Conservation (phyloP, 2,113 vertebrate species). For the Cyanoramphus novaezelandiae region DNA sequence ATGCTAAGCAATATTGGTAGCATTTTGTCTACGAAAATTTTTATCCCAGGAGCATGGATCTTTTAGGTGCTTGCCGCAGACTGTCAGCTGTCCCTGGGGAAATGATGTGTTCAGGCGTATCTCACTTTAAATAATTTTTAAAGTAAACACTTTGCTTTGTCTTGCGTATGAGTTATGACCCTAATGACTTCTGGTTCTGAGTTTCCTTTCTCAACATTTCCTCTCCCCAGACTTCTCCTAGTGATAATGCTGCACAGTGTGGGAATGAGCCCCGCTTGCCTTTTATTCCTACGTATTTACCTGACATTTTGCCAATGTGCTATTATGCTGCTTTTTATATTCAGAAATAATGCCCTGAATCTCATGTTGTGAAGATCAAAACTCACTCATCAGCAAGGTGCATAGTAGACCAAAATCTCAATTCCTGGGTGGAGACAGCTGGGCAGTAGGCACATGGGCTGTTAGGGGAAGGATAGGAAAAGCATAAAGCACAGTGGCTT, state of each 20-base stretch:
- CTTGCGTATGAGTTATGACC: conserved; percentile 12
- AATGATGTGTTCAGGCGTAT: background rate
- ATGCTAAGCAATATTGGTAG: background rate
- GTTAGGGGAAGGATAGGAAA: background rate
- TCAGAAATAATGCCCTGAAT: background rate
- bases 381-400: background rate
- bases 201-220: background rate
- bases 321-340: background rate
- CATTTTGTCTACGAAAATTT: background rate
- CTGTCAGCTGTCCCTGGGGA: background rate
- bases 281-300: background rate
- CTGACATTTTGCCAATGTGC: background rate
- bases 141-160: conserved; percentile 35
- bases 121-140: conserved; percentile 22
- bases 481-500: background rate
- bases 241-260: background rate
- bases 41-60: background rate
- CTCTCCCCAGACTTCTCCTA: background rate
- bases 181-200: conserved; percentile 20
- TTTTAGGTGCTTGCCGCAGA: background rate
- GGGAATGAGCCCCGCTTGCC: background rate
- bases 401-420: background rate
- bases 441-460: accelerated
- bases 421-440: accelerated
- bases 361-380: background rate